Evolutionary conservation across 2,888 invertebrate genomes (phyloP).

Genomic region (Rosalia funebris): DNA sequence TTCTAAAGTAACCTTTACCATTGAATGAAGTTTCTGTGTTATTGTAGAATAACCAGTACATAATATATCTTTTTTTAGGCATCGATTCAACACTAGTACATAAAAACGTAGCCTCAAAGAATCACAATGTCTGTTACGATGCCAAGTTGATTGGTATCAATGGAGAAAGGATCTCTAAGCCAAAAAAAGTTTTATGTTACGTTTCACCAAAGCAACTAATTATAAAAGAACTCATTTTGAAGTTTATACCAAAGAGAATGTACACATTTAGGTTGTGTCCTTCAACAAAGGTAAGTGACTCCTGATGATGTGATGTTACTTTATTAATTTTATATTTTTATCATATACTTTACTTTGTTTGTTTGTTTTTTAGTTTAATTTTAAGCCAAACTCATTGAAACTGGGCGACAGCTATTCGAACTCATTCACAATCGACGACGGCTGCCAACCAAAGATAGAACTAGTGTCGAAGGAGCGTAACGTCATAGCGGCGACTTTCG

Average conservation of each 20-base stretch:
- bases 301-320: no score
- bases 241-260: conserved; percentile 91
- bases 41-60: no score
- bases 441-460: conserved; percentile 87
- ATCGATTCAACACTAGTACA: conserved; percentile 85
- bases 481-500: conserved; percentile 92
- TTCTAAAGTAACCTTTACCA: no score
- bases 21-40: no score
- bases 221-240: conserved; percentile 91
- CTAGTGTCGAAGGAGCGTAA: conserved; percentile 86
- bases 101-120: conserved; percentile 86
- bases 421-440: conserved; percentile 88
- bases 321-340: conserved; percentile 14
- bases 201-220: conserved; percentile 92
- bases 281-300: conserved; percentile 81
- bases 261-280: conserved; percentile 93
- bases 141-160: conserved; percentile 76
- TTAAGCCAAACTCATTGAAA: conserved; percentile 70
- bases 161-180: conserved; percentile 73
- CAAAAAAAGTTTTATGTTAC: conserved; percentile 89
- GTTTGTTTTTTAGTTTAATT: conserved; percentile 69
- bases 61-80: conserved; percentile 69
- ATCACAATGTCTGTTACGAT: conserved; percentile 88
- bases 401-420: conserved; percentile 66
- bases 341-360: neutral